Percentiles rank a stretch among this genome's conserved stretches.
phyloP scores from a whole-genome alignment of 2,797 vertebrate species.

The Vultur gryphus region DNA sequence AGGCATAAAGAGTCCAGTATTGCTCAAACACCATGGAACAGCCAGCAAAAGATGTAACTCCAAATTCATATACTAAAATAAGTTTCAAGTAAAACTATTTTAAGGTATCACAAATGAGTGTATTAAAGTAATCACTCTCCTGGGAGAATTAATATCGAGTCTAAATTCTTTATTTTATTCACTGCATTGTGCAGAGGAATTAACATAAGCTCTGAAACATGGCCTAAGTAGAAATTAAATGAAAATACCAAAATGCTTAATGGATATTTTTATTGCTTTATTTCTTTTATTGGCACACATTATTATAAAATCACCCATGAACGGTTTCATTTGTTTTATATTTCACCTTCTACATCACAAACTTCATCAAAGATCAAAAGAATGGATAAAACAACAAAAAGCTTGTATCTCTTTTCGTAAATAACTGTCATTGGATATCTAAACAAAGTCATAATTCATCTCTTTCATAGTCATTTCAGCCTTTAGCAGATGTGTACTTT shows the following conservation, averaged over 20 bases:
- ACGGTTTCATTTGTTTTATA: background rate
- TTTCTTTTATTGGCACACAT: background rate
- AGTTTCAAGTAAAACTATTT: background rate
- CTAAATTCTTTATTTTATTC: background rate
- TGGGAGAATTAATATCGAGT: background rate
- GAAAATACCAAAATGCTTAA: background rate
- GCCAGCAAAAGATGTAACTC: background rate
- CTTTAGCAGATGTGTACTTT: slow-evolving; percentile 48
- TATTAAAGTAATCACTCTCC: background rate
- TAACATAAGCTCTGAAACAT: background rate
- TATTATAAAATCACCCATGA: background rate
- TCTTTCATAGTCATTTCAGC: slow-evolving; percentile 26
- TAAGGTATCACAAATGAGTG: background rate
- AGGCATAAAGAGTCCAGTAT: background rate
- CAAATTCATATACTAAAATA: background rate
- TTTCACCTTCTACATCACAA: background rate
- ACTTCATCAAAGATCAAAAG: background rate
- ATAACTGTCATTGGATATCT: background rate
- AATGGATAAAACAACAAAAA: slow-evolving; percentile 7
- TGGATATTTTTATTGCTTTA: background rate
- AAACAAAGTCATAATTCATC: slow-evolving; percentile 49
- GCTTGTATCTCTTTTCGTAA: background rate
- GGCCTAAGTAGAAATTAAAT: background rate
- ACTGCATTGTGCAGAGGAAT: background rate
- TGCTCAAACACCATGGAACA: background rate